Percentiles rank a stretch among this genome's conserved stretches.
Conservation (phyloP, 2,888 invertebrate species). For the Meliscaeva auricollis region DNA sequence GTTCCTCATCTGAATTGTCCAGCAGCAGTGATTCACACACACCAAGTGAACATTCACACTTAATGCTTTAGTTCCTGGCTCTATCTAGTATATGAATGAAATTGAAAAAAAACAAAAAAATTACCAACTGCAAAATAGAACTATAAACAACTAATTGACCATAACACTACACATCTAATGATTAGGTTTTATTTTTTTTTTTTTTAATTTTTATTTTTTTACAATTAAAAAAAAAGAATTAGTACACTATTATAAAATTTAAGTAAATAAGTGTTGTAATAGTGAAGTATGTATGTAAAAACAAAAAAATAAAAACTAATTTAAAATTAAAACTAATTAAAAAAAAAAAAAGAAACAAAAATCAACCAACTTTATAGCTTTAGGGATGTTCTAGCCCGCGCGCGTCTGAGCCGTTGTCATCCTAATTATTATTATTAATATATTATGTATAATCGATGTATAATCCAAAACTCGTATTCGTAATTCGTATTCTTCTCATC, state of each 20-base stretch:
- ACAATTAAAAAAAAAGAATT: background rate
- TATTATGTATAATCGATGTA: conserved; percentile 47
- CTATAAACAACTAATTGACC: conserved; percentile 47
- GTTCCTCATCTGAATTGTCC: conserved; percentile 77
- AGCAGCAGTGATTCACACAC: conserved; percentile 78
- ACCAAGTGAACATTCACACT: conserved; percentile 78
- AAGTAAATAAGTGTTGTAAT: conserved; percentile 63
- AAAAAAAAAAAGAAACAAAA: conserved; percentile 31
- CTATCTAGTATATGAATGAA: conserved; percentile 34
- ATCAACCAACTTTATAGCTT: conserved; percentile 76
- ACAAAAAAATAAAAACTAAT: too few species aligned
- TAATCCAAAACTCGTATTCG: conserved; percentile 52
- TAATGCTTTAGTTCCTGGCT: conserved; percentile 78
- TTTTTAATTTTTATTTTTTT: conserved; percentile 10
- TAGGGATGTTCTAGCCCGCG: conserved; percentile 74
- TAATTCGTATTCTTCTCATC: conserved; percentile 42
- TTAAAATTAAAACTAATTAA: conserved; percentile 30
- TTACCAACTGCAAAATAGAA: conserved; percentile 34
- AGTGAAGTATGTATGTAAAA: conserved; percentile 27
- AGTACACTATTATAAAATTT: conserved; percentile 9
- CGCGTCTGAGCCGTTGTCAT: conserved; percentile 70
- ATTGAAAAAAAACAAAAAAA: background rate
- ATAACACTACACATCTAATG: conserved; percentile 44
- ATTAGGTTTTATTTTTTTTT: conserved; percentile 20
- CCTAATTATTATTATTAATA: conserved; percentile 33